Evolutionary conservation across 1,140 invertebrate species (phyloP).

Genomic region (Saccostrea glomerata): DNA sequence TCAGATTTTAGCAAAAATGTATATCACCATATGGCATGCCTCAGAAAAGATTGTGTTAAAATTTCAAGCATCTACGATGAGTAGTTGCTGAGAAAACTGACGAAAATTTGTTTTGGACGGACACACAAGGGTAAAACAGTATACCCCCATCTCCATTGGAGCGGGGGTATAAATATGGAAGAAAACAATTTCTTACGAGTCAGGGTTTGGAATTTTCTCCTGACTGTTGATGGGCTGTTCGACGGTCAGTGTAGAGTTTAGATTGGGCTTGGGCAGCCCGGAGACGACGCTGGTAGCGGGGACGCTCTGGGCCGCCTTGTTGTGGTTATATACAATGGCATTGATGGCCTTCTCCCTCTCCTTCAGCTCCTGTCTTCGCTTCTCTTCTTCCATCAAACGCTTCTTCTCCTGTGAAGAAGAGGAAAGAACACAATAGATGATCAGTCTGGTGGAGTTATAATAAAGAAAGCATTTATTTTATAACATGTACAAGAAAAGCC

Average conservation of each 20-base stretch:
- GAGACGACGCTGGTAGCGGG: not conserved
- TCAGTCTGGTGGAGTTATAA: no score
- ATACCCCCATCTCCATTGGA: no score
- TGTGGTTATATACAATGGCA: slow-evolving; percentile 61
- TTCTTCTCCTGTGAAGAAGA: slow-evolving; percentile 44
- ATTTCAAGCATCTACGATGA: no score
- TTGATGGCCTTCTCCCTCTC: slow-evolving; percentile 50
- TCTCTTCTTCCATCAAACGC: slow-evolving; percentile 56
- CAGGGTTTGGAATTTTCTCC: not conserved
- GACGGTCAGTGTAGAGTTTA: slow-evolving; percentile 57
- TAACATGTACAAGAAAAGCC: no score
- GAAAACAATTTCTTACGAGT: not conserved
- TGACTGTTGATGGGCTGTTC: slow-evolving; percentile 16
- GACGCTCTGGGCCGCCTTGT: slow-evolving; percentile 44
- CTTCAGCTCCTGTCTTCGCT: slow-evolving; percentile 48
- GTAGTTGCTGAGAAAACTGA: no score
- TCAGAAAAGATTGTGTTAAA: no score
- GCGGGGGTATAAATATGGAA: no score
- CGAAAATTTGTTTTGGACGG: no score
- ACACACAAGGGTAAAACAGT: no score
- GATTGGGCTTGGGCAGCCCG: slow-evolving; percentile 20
- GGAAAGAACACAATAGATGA: not conserved
- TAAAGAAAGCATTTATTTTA: no score
- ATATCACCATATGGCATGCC: no score
- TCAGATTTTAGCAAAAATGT: no score